These are phyloP conservation scores for Exephanes ischioxanthus DNA, from an alignment of 2,888 invertebrate genomes.

Conservation along the genomic window DNA sequence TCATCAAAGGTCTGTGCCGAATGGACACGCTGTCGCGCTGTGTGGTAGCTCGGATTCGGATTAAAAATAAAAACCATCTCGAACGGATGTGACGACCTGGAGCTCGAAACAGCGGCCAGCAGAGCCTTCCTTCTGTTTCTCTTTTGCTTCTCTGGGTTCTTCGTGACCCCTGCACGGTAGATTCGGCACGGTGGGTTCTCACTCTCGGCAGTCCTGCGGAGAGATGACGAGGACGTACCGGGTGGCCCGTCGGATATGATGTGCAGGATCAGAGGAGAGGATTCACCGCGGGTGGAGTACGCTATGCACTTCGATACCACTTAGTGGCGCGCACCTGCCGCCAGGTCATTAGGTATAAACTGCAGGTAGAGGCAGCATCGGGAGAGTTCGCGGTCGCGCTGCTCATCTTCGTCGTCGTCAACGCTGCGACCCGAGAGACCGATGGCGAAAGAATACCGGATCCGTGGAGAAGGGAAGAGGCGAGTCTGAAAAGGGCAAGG, in stretches of 20 bases:
- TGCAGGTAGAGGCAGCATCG: conserved; percentile 79
- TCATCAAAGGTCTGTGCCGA: conserved; percentile 42
- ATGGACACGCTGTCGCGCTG: background rate
- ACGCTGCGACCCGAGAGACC: conserved; percentile 49
- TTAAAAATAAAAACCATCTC: conserved; percentile 27
- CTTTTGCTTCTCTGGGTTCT: conserved; percentile 24
- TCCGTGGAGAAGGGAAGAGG: conserved; percentile 52
- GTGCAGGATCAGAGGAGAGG: conserved; percentile 33
- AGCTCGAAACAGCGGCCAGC: conserved; percentile 13
- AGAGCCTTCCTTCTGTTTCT: conserved; percentile 20
- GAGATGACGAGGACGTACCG: conserved; percentile 66
- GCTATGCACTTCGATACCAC: conserved; percentile 53
- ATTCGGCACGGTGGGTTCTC: conserved; percentile 52
- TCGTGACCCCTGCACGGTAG: conserved; percentile 51
- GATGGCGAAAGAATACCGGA: conserved; percentile 60
- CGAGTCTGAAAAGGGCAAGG: conserved; percentile 56
- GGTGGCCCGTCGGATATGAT: conserved; percentile 60
- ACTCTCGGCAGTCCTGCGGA: conserved; percentile 39
- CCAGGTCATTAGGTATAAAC: conserved; percentile 84
- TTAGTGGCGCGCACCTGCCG: conserved; percentile 79
- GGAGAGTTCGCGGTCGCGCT: conserved; percentile 65
- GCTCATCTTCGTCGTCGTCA: conserved; percentile 48
- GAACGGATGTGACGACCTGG: conserved; percentile 49
- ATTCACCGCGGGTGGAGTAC: conserved; percentile 43
- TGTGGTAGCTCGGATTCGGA: conserved; percentile 25